A percentile compares a stretch with the other conserved stretches of the same genome.
phyloP scores from a whole-genome alignment of 1,140 invertebrate species.

The Telenomus remus region DNA sequence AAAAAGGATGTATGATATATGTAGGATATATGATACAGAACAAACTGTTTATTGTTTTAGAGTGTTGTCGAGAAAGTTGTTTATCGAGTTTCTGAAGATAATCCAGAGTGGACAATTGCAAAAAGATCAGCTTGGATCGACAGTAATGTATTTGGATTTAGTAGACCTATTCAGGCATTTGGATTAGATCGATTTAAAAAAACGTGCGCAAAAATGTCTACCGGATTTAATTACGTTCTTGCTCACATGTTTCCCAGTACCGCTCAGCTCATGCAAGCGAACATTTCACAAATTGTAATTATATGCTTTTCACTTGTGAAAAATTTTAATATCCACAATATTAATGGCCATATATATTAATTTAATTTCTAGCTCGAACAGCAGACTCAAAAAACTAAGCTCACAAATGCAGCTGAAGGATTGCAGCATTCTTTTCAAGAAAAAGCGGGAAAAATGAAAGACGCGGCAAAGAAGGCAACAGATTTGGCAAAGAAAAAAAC shows the following conservation, averaged over 20 bases:
- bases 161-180: conserved; percentile 89
- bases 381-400: conserved; percentile 59
- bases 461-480: conserved; percentile 84
- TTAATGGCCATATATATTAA: background rate
- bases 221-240: conserved; percentile 89
- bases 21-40: too few species aligned
- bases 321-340: background rate
- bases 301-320: background rate
- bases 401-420: conserved; percentile 67
- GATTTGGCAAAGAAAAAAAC: conserved; percentile 85
- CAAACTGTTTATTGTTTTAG: too few species aligned
- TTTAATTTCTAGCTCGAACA: conserved; percentile 47
- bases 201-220: conserved; percentile 86
- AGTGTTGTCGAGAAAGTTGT: conserved; percentile 91
- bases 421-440: conserved; percentile 71
- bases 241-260: conserved; percentile 81
- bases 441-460: conserved; percentile 82
- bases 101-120: conserved; percentile 85
- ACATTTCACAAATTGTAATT: conserved; percentile 60
- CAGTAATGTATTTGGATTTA: conserved; percentile 90
- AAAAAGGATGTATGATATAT: too few species aligned
- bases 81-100: conserved; percentile 82
- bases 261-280: conserved; percentile 69
- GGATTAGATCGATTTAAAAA: conserved; percentile 91
- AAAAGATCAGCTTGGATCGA: conserved; percentile 89